Evolutionary conservation across 2,797 vertebrate genomes (phyloP).

Genomic region (Podarcis siculus): DNA sequence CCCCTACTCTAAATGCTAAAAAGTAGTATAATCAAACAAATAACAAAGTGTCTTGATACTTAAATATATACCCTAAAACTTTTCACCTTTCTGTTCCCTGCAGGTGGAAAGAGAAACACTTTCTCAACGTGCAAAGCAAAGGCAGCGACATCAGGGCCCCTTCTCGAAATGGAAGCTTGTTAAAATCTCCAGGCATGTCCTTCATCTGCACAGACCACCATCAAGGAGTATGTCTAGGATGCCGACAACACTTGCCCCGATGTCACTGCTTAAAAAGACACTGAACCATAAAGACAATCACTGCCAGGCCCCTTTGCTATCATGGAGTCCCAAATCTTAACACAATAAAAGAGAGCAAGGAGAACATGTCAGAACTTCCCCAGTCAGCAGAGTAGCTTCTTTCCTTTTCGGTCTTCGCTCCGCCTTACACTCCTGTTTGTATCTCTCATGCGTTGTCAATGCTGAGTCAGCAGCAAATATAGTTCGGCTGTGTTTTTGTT

Average conservation of each 20-base stretch:
- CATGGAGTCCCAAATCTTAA: slow-evolving; percentile 64
- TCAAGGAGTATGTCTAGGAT: slow-evolving; percentile 78
- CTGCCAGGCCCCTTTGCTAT: slow-evolving; percentile 76
- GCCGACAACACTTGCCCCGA: slow-evolving; percentile 73
- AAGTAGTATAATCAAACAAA: neutral
- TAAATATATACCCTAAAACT: neutral
- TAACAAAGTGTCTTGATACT: neutral
- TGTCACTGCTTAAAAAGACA: slow-evolving; percentile 86
- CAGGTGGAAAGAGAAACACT: slow-evolving; percentile 93
- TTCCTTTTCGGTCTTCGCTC: slow-evolving; percentile 53
- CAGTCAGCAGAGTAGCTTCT: slow-evolving; percentile 66
- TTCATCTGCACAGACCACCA: slow-evolving; percentile 80
- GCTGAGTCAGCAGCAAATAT: slow-evolving; percentile 59
- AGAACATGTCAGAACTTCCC: slow-evolving; percentile 50
- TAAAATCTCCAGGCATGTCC: slow-evolving; percentile 85
- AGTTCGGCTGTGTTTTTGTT: slow-evolving; percentile 55
- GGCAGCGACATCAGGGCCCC: slow-evolving; percentile 92
- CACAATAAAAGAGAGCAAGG: slow-evolving; percentile 60
- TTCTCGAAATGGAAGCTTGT: slow-evolving; percentile 99
- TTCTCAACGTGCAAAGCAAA: slow-evolving; percentile 97
- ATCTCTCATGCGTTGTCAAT: slow-evolving; percentile 52
- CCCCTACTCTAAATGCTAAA: neutral
- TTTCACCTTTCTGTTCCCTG: slow-evolving; percentile 42
- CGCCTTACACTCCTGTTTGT: slow-evolving; percentile 63
- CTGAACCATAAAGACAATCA: slow-evolving; percentile 97